These are phyloP conservation scores for Steatornis caripensis DNA, from an alignment of 2,113 vertebrate species.

Conservation along the genomic window DNA sequence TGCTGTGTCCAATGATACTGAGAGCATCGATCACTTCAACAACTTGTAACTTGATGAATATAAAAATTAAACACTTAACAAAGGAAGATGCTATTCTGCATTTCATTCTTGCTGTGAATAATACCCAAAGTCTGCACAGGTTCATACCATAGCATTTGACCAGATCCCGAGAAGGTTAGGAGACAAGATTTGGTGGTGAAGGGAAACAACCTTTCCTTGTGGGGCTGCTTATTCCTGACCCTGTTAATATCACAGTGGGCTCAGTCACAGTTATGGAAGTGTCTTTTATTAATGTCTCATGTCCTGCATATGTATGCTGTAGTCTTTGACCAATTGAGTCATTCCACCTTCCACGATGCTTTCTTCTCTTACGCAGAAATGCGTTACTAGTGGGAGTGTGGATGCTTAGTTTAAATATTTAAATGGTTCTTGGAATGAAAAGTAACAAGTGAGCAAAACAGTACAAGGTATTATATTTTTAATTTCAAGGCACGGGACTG, in stretches of 20 bases:
- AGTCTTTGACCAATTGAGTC: background rate
- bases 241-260: background rate
- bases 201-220: background rate
- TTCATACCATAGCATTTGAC: background rate
- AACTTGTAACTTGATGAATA: background rate
- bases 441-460: background rate
- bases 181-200: background rate
- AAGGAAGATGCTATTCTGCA: background rate
- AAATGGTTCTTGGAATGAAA: background rate
- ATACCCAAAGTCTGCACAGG: background rate
- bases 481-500: background rate
- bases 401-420: background rate
- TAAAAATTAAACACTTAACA: background rate
- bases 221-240: background rate
- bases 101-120: background rate
- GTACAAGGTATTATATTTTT: background rate
- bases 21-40: background rate
- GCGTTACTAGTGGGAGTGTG: no score
- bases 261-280: background rate
- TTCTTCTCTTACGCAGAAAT: background rate
- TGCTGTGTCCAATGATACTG: accelerated
- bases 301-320: background rate
- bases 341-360: background rate
- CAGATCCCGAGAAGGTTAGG: background rate
- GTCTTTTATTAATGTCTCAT: background rate